Conservation (phyloP, 2,888 invertebrate species). For the Latrodectus hesperus region DNA sequence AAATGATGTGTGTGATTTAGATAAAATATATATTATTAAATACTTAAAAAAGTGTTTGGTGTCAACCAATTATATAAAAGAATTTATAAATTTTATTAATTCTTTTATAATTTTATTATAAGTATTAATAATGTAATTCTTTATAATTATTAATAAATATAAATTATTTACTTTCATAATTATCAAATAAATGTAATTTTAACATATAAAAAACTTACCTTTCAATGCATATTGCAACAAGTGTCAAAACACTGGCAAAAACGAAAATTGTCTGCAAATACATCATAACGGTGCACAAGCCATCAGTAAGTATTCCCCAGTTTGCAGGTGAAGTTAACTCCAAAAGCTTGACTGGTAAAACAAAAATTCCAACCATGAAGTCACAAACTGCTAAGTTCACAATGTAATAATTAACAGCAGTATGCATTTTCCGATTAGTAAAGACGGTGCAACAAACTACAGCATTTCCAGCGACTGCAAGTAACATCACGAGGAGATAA, state of each 20-base stretch:
- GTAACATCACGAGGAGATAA: slow-evolving; percentile 74
- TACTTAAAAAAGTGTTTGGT: too few species aligned
- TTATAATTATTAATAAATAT: too few species aligned
- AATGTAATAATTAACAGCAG: slow-evolving; percentile 76
- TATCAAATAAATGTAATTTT: not conserved
- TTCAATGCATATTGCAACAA: slow-evolving; percentile 76
- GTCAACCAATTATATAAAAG: too few species aligned
- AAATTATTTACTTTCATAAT: not conserved
- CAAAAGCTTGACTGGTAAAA: slow-evolving; percentile 76
- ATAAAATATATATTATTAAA: too few species aligned
- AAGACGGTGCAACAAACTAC: slow-evolving; percentile 76
- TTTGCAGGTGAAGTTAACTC: slow-evolving; percentile 76
- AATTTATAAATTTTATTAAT: too few species aligned
- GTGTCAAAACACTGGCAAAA: slow-evolving; percentile 76
- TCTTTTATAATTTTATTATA: too few species aligned
- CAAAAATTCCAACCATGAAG: slow-evolving; percentile 75
- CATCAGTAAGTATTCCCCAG: slow-evolving; percentile 75
- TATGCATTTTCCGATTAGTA: slow-evolving; percentile 76
- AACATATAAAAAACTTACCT: slow-evolving; percentile 73
- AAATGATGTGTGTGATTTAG: too few species aligned
- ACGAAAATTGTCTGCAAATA: slow-evolving; percentile 76
- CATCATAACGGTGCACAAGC: slow-evolving; percentile 74
- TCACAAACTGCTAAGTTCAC: slow-evolving; percentile 76
- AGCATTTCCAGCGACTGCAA: slow-evolving; percentile 75
- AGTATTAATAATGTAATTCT: too few species aligned